Evolutionary conservation across 2,888 invertebrate species (phyloP).

Genomic region (Philereme vetulata): DNA sequence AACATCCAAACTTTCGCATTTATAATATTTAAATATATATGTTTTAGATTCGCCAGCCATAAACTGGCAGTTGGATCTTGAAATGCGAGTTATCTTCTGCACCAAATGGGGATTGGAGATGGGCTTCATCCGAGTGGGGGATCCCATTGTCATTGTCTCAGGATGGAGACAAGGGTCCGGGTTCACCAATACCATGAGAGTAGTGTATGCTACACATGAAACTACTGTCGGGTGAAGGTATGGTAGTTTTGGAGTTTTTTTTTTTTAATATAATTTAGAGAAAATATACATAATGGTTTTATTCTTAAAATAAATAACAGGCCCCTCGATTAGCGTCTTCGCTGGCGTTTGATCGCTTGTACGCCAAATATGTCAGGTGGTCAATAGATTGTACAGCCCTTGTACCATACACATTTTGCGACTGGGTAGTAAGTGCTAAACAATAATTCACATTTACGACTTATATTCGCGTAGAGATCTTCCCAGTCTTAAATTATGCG

Average conservation of each 20-base stretch:
- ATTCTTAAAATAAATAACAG: no score
- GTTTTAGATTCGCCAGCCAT: slow-evolving; percentile 62
- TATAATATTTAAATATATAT: no score
- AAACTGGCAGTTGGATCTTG: slow-evolving; percentile 85
- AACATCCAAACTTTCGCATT: no score
- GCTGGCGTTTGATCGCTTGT: no score
- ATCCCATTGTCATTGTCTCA: slow-evolving; percentile 88
- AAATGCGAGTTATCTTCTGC: slow-evolving; percentile 83
- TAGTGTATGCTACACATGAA: slow-evolving; percentile 79
- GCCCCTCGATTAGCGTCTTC: no score
- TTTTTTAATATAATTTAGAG: slow-evolving; percentile 10
- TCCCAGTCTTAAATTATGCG: no score
- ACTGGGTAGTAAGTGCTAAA: no score
- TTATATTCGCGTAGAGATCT: no score
- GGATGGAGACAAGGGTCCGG: slow-evolving; percentile 88
- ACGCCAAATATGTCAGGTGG: no score
- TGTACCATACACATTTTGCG: no score
- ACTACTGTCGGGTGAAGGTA: slow-evolving; percentile 33
- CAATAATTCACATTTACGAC: no score
- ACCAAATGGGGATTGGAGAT: slow-evolving; percentile 84
- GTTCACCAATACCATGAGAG: slow-evolving; percentile 87
- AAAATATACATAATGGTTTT: not conserved
- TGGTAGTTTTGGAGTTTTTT: slow-evolving; percentile 7
- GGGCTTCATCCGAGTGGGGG: slow-evolving; percentile 87
- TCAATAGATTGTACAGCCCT: no score